These are phyloP conservation scores for Hyalella azteca DNA, from an alignment of 2,888 invertebrate species.

Conservation along the genomic window DNA sequence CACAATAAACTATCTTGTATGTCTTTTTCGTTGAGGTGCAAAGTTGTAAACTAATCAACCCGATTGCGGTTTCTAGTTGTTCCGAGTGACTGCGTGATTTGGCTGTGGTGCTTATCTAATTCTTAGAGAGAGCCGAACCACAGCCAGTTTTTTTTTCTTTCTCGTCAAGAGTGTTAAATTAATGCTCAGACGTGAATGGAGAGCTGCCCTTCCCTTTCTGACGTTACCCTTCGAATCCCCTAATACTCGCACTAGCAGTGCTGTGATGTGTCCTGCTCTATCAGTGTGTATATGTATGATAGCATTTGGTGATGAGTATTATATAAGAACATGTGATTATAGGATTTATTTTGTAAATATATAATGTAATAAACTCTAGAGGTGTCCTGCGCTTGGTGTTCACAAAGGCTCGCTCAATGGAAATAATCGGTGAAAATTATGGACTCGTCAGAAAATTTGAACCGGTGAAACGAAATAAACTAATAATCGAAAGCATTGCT, in stretches of 20 bases:
- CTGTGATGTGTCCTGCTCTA: slow-evolving; percentile 30
- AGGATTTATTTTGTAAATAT: slow-evolving; percentile 35
- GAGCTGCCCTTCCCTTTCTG: too few relatives aligned
- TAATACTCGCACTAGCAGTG: slow-evolving; percentile 18
- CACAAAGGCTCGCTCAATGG: neutral
- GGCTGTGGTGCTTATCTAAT: neutral
- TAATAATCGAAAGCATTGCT: neutral
- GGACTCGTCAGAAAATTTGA: too few relatives aligned
- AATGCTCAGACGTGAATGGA: too few relatives aligned
- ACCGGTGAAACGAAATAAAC: too few relatives aligned
- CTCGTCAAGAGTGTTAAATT: too few relatives aligned
- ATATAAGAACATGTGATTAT: slow-evolving; percentile 30
- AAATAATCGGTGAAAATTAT: neutral
- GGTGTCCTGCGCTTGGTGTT: slow-evolving; percentile 19
- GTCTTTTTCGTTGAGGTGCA: too few relatives aligned
- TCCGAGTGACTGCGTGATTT: neutral
- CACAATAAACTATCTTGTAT: too few relatives aligned
- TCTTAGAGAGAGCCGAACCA: too few relatives aligned
- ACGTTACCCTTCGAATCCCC: too few relatives aligned
- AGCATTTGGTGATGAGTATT: slow-evolving; percentile 37
- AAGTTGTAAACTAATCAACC: too few relatives aligned
- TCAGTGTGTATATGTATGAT: slow-evolving; percentile 33
- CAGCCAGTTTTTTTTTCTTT: too few relatives aligned
- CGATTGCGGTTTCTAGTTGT: too few relatives aligned
- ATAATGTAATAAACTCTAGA: slow-evolving; percentile 28